Base-by-base conservation (phyloP, 1,140 invertebrate genomes). In the Aphelenchoides fujianensis region DNA sequence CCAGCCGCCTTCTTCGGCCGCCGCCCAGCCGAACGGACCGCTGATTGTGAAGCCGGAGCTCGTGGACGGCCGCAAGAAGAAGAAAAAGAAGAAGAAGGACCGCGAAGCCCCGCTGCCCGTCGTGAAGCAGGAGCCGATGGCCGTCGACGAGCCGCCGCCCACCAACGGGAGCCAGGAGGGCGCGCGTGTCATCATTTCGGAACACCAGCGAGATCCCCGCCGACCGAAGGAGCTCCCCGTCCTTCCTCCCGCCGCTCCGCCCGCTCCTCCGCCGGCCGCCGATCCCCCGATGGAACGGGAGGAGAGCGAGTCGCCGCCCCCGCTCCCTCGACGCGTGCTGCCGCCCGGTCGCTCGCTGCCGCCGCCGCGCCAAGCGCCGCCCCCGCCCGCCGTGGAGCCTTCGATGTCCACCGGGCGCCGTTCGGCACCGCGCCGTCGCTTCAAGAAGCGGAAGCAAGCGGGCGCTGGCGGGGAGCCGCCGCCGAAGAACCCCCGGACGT, bases 61-160 rank as follows among this genome's bases (percentile, higher is more conserved):
- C 12, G 41, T 48, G 41, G 41, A 48, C 12, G 23, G 23, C 12
- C 12, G 23, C 12, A 48, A 48, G 41, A 48, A 48, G 41, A 48
- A 48, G 41, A 48, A 48, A 48, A 48, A 48, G 41, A 48, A 48
- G 41, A 48, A 48, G 41, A 48, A 48, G 41, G 23, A 48, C n/a
- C n/a, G 41, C 41, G 41, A 48, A 48, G 41, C 23, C 12, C 41
- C 41, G 41, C n/a, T n/a, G n/a, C n/a, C n/a, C n/a, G n/a, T n/a
- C n/a, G 23, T 12, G 41, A 48, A 48, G 41, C 12, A 48, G 41
- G 41, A 48, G 12, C 12, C 41, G 12, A n/a, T n/a, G n/a, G n/a
- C n/a, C n/a, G n/a, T 48, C 23, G 12, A 16, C 12, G 23, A 48
- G 12, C 23, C 41, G 23, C 12, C 41, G 12, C 41, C 23, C 41